Percentiles rank a stretch among this genome's conserved stretches.
Conservation (phyloP, 2,113 vertebrate species). For the Callipepla californica region DNA sequence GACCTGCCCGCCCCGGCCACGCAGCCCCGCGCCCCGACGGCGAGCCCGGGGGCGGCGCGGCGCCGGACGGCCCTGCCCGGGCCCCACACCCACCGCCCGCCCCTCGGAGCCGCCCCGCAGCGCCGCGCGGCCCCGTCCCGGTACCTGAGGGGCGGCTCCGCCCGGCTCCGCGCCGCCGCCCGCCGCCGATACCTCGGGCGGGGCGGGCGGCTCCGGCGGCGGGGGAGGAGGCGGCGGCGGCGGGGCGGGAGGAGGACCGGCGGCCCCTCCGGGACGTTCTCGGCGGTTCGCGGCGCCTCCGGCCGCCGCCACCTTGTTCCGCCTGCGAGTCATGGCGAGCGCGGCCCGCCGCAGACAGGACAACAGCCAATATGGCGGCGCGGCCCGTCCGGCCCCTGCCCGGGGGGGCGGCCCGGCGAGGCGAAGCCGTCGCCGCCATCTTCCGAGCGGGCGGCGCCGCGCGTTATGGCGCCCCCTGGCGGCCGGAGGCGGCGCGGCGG, state of each 20-base stretch:
- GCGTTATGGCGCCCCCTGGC: conserved; percentile 5
- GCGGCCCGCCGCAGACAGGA: conserved; percentile 83
- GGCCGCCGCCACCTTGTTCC: conserved; percentile 79
- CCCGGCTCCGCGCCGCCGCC: conserved; percentile 82
- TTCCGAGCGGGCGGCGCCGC: conserved; percentile 2
- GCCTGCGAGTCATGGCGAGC: conserved; percentile 88
- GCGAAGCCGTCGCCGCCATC: conserved; percentile 78
- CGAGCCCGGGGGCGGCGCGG: too few species aligned
- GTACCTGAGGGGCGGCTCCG: conserved; percentile 82
- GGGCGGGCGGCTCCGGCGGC: conserved; percentile 54
- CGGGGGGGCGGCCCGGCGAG: conserved; percentile 76
- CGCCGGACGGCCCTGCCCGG: too few species aligned
- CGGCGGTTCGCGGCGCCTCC: not conserved
- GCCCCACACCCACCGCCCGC: not conserved
- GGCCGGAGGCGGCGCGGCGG: not conserved
- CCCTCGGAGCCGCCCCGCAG: too few species aligned
- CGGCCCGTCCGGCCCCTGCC: conserved; percentile 81
- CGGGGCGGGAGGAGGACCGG: conserved; percentile 6
- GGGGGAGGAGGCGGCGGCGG: conserved; percentile 30
- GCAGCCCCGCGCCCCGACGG: too few species aligned
- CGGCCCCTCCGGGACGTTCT: conserved; percentile 2
- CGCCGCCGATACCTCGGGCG: conserved; percentile 74
- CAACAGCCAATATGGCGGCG: conserved; percentile 97
- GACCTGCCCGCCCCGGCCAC: too few species aligned
- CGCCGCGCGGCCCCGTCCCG: not conserved